Evolutionary conservation across 2,888 invertebrate species (phyloP), one percentile per base, ranked within the genome.

Genomic region (Trichogramma dendrolimi): DNA sequence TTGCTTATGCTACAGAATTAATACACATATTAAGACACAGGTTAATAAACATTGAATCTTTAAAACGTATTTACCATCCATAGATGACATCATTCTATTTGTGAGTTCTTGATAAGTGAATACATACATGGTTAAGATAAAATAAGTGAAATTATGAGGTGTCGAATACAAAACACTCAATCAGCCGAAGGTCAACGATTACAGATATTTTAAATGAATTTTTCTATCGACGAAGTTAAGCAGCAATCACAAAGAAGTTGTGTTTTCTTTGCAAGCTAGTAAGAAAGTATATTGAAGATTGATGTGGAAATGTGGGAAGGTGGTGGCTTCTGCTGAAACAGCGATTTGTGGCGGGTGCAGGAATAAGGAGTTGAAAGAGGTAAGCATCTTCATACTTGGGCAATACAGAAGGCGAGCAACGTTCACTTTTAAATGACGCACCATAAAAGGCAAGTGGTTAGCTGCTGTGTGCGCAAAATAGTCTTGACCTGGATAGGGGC

Each of bases 51-150:
- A 57, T 14, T 53, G 41, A 11, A 55, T 40, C 27, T 11, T 53
- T 14, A 41, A 49, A 44, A 42, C 44, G 40, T 39, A 14, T 60
- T 70, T 83, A 91, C 91, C 91, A 85, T 91, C 90, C 39, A 91
- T 86, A 4, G 90, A 88, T 67, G 88, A 86, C 74, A 90, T 85
- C 76, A 86, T 86, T 67, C 89, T 83, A 79, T 88, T 89, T 67
- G 86, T 84, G 55, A 87, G 85, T 53, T 87, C 87, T 75, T 89
- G 89, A 82, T 89, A 90, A 79, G 73, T 74, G 60, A 71, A 75
- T 14, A 87, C 85, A 77, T 88, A 88, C 90, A 90, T 89, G 62
- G 65, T 77, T 52, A 6, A 6, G 44, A 11, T 46, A 38, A 5
- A 39, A 43, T 5, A 11, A 27, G 3, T 27, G 41, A 14, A 49